Base-by-base conservation (phyloP, 2,797 vertebrate species). In the Acanthurus leucopareius region DNA sequence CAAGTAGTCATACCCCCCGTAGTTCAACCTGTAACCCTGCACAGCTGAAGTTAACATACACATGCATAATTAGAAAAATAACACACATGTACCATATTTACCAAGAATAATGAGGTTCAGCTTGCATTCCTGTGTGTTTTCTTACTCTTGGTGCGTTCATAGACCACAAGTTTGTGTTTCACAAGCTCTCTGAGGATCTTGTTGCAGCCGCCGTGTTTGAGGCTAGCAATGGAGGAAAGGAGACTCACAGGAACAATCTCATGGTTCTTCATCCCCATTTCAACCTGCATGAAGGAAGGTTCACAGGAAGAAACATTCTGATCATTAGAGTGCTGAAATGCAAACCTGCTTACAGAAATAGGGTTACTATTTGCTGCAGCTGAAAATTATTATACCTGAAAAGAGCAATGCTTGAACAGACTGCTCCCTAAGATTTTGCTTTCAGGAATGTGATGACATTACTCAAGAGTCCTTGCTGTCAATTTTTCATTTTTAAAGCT, bases 191-290 rank as follows among this genome's bases (percentile, higher is more conserved):
- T 94, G 85, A 99, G 92, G 82, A 99, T 83, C 93, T 99, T 99
- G 88, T 98, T 99, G 91, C 97, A 98, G 61, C 98, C 98, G 1
- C 98, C 98, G 0, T 99, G 97, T 92, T 96, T 98, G 79, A 99
- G 96, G 82, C 95, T 97, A 16, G 98, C 98, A 80, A 99, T 99
- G 19, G 98, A 98, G 22, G 97, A 94, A 66, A 97, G 91, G 51
- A 99, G 95, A 93, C 97, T 97, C 58, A 96, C 94, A 47, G 98
- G 97, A 59, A 99, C 98, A 19, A 99, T 97, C 91, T 99, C 98
- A 75, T 99, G 98, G 92, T 99, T 99, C 92, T 99, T 99, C 98
- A 99, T 99, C 45, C 98, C 98, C 98, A 99, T 99, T 94, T 99
- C 98, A 83, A 99, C 97, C 98, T 99, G 85, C 16, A 9, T 32